Evolutionary conservation across 2,888 invertebrate species (phyloP).

Genomic region (Rhopalosiphum nymphaeae): DNA sequence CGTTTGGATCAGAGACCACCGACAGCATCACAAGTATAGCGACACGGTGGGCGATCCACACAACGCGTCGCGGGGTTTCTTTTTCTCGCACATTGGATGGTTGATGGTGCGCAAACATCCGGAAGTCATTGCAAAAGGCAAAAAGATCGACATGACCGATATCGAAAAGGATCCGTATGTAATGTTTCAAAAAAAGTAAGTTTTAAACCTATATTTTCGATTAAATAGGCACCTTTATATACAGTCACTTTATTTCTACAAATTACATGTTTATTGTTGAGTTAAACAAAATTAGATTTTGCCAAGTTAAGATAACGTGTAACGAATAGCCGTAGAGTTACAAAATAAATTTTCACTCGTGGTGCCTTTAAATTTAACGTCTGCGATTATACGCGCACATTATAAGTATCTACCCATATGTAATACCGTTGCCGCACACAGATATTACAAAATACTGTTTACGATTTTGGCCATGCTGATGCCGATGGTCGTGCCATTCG

Average conservation of each 20-base stretch:
- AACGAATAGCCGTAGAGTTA: background rate
- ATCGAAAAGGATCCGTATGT: constrained; percentile 79
- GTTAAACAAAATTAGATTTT: background rate
- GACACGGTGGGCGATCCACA: constrained; percentile 85
- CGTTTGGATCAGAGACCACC: constrained; percentile 85
- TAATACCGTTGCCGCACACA: constrained; percentile 69
- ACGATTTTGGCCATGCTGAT: constrained; percentile 75
- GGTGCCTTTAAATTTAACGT: background rate
- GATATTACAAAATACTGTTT: constrained; percentile 77
- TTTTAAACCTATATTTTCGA: background rate
- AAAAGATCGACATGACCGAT: constrained; percentile 82
- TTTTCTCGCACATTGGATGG: constrained; percentile 92
- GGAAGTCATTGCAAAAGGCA: constrained; percentile 78
- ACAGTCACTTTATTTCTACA: background rate
- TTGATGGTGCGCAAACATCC: constrained; percentile 84
- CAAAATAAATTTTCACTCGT: background rate
- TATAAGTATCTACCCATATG: background rate
- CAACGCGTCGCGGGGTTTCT: constrained; percentile 85
- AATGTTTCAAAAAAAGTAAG: constrained; percentile 82
- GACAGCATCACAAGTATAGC: constrained; percentile 84
- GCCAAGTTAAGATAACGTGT: background rate
- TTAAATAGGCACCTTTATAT: background rate
- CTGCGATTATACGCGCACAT: background rate
- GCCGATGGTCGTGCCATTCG: constrained; percentile 78
- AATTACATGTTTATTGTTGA: background rate